Percentiles rank a stretch among this genome's conserved stretches.
Evolutionary conservation across 2,888 invertebrate genomes (phyloP).

Genomic region (Hecatera dysodea): DNA sequence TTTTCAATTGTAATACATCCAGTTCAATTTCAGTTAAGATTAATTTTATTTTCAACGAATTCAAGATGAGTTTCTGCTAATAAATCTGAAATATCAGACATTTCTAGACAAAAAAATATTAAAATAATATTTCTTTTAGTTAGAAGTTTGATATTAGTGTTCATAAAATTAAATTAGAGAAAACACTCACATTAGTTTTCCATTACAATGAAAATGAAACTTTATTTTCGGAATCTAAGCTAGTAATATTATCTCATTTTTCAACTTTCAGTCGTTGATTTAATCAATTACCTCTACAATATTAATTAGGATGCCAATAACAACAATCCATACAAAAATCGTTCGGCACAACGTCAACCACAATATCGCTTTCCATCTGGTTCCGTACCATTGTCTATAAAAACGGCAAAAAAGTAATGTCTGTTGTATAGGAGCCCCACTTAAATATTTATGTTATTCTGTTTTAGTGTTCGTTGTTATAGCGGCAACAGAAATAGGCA

Average conservation of each 20-base stretch:
- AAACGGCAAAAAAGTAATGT: too few relatives aligned
- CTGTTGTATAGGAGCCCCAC: too few relatives aligned
- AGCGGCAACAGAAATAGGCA: too few relatives aligned
- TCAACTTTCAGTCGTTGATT: background rate
- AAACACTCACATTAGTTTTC: background rate
- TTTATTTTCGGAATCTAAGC: background rate
- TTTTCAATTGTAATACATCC: conserved; percentile 35
- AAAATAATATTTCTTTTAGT: conserved; percentile 11
- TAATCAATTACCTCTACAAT: background rate
- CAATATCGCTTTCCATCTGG: too few relatives aligned
- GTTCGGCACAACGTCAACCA: too few relatives aligned
- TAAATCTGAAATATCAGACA: conserved; percentile 9
- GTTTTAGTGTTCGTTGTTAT: too few relatives aligned
- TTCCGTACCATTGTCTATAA: too few relatives aligned
- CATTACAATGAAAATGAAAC: background rate
- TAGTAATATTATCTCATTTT: background rate
- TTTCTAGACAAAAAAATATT: background rate
- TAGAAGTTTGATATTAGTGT: conserved; percentile 12
- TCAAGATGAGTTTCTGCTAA: conserved; percentile 22
- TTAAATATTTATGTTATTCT: too few relatives aligned
- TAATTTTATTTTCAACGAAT: conserved; percentile 35
- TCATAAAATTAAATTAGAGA: conserved; percentile 27
- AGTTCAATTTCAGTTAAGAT: conserved; percentile 31
- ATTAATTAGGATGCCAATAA: background rate
- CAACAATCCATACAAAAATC: too few relatives aligned